A percentile compares a stretch with the other conserved stretches of the same genome.
These are phyloP conservation scores for Cinclus mexicanus DNA, from an alignment of 2,113 vertebrate species.

Conservation along the genomic window DNA sequence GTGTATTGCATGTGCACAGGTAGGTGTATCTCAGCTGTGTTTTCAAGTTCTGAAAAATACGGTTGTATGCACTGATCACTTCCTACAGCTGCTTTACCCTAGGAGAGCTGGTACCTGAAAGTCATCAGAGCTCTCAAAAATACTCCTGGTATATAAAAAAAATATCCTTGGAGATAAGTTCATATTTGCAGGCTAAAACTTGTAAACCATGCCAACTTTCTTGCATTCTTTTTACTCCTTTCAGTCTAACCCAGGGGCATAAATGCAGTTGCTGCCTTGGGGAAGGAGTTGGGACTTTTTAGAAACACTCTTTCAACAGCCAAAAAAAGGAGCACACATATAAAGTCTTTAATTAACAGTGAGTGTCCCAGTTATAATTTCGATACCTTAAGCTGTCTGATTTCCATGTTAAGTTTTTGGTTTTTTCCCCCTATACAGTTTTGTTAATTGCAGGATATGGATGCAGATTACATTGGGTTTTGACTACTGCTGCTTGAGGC, in stretches of 20 bases:
- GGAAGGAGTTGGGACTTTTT: not conserved
- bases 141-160: not conserved
- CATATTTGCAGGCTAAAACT: not conserved
- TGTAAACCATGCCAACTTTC: not conserved
- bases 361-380: not conserved
- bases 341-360: not conserved
- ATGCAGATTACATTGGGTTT: not conserved
- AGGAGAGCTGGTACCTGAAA: not conserved
- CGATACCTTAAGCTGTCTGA: not conserved
- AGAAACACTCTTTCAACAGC: not conserved
- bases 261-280: not conserved
- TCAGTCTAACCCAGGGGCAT: not conserved
- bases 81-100: not conserved
- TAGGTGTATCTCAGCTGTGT: not conserved
- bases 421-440: not conserved
- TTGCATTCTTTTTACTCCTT: not conserved
- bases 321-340: accelerated
- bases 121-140: not conserved
- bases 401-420: not conserved
- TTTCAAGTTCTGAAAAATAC: not conserved
- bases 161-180: not conserved
- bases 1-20: not conserved
- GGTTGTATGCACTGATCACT: not conserved
- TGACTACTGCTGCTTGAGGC: not conserved
- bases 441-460: not conserved